These are phyloP conservation scores for Cariama cristata DNA, from an alignment of 2,113 vertebrate genomes.

Conservation along the genomic window DNA sequence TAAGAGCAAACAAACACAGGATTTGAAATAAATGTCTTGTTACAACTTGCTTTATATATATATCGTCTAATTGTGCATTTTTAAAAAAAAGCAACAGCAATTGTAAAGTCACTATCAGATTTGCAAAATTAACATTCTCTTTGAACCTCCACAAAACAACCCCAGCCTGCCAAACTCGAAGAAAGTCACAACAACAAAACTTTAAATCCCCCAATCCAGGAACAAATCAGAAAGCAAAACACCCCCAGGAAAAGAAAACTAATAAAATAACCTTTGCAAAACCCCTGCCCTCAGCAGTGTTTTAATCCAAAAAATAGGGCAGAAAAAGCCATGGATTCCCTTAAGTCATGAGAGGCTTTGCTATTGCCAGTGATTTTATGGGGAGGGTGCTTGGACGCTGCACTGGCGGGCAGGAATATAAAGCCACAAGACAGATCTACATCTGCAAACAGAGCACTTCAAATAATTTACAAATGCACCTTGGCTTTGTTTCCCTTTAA, in stretches of 20 bases:
- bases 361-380: background rate
- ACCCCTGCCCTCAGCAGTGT: background rate
- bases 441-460: background rate
- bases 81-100: background rate
- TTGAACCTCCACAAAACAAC: background rate
- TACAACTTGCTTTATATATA: background rate
- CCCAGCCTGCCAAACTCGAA: background rate
- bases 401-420: background rate
- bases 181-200: conserved; percentile 16
- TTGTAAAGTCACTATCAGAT: background rate
- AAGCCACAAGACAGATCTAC: background rate
- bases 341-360: background rate
- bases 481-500: background rate
- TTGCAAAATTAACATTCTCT: background rate
- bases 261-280: background rate
- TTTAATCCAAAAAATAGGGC: background rate
- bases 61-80: background rate
- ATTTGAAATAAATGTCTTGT: background rate
- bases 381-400: background rate
- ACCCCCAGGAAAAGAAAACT: background rate
- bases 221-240: conserved; percentile 32
- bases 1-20: background rate
- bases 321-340: background rate
- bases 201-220: background rate
- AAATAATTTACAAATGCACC: background rate